phyloP scores from a whole-genome alignment of 2,888 invertebrate genomes.

The Nemotelus nigrinus region DNA sequence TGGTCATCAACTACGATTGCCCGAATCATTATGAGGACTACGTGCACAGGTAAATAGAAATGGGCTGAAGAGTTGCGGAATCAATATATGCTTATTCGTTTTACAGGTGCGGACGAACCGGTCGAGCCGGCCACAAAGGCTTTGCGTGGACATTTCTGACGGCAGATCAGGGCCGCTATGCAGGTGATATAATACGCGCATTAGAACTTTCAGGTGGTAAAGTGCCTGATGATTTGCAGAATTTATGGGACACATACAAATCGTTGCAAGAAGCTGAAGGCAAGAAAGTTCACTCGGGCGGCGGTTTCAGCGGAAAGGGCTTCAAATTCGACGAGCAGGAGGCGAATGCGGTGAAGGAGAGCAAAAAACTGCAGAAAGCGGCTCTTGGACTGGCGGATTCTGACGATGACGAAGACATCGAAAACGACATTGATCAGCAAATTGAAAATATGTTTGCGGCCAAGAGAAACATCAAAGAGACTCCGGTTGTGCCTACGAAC shows the following conservation, averaged over 20 bases:
- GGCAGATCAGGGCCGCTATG: constrained; percentile 91
- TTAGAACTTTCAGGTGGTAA: constrained; percentile 83
- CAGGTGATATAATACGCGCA: constrained; percentile 92
- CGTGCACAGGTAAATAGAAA: constrained; percentile 78
- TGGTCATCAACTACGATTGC: constrained; percentile 98
- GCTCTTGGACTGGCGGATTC: constrained; percentile 94
- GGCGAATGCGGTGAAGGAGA: constrained; percentile 92
- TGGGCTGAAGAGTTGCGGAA: neutral
- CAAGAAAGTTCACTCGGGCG: constrained; percentile 90
- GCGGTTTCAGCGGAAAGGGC: constrained; percentile 93
- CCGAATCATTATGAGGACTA: constrained; percentile 99
- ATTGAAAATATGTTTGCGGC: constrained; percentile 97
- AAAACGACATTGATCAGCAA: constrained; percentile 96
- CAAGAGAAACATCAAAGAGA: constrained; percentile 93
- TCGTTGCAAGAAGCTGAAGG: constrained; percentile 90
- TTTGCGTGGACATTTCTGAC: constrained; percentile 97
- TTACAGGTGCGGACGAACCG: constrained; percentile 86
- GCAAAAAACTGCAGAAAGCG: constrained; percentile 98
- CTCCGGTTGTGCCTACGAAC: constrained; percentile 67
- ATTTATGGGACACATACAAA: constrained; percentile 90
- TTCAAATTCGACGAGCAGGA: constrained; percentile 99
- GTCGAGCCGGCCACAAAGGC: constrained; percentile 94
- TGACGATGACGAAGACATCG: constrained; percentile 97
- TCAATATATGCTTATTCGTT: neutral
- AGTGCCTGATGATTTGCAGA: constrained; percentile 81